A percentile compares a stretch with the other conserved stretches of the same genome.
Evolutionary conservation across 1,140 invertebrate species (phyloP).

Genomic region (Venturia canescens): DNA sequence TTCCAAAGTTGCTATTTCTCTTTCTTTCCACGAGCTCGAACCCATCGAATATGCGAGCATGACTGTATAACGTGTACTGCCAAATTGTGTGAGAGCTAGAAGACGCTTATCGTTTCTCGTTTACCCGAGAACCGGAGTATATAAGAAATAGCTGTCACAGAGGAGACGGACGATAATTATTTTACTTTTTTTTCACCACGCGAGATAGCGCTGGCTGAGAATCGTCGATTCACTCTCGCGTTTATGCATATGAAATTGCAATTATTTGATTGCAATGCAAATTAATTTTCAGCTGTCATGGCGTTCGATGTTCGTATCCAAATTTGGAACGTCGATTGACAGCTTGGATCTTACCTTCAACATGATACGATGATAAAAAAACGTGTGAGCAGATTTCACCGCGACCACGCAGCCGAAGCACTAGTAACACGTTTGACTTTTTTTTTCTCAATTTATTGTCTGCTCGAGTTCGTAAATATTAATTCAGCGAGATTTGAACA

Average conservation of each 20-base stretch:
- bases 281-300: not conserved
- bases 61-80: conserved; percentile 43
- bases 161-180: conserved; percentile 63
- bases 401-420: too few species aligned
- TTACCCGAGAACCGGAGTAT: not conserved
- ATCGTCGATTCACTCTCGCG: not conserved
- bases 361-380: too few species aligned
- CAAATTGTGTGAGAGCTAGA: not conserved
- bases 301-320: too few species aligned
- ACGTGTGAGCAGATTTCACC: too few species aligned
- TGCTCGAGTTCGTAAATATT: too few species aligned
- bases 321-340: too few species aligned
- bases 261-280: not conserved
- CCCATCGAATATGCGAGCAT: not conserved
- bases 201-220: not conserved
- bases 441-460: too few species aligned
- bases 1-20: conserved; percentile 2
- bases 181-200: conserved; percentile 64
- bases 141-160: conserved; percentile 62
- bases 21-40: not conserved
- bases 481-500: not conserved
- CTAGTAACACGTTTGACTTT: too few species aligned
- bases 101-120: not conserved
- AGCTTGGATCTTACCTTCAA: too few species aligned
- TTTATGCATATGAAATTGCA: not conserved